A percentile compares a stretch with the other conserved stretches of the same genome.
Conservation (phyloP, 1,140 invertebrate genomes). For the Brachionus koreanus region DNA sequence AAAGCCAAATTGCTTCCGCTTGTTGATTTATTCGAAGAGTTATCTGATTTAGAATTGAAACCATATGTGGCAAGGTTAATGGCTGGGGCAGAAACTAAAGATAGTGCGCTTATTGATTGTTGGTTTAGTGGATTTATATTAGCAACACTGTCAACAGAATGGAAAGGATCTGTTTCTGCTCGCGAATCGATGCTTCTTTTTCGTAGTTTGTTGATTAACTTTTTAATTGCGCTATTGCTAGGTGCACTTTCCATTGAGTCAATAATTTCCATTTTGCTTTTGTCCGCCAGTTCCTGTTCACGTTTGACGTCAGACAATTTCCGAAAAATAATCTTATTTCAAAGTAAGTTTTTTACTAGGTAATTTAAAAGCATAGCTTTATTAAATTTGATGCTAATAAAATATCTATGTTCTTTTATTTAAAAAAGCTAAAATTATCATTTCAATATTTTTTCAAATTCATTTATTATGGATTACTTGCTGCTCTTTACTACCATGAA, state of each 20-base stretch:
- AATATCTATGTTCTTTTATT: no score
- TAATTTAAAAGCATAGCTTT: no score
- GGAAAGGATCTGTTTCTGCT: neutral
- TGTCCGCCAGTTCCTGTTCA: conserved; percentile 79
- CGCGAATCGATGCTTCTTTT: conserved; percentile 40
- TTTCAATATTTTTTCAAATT: no score
- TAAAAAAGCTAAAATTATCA: no score
- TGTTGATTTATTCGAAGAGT: neutral
- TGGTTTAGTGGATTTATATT: conserved; percentile 4
- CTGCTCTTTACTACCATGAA: no score
- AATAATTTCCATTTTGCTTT: conserved; percentile 8
- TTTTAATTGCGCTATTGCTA: conserved; percentile 35
- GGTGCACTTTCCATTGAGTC: neutral
- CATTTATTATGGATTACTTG: no score
- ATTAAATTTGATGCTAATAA: no score
- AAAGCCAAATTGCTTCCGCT: conserved; percentile 4
- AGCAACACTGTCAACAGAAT: neutral
- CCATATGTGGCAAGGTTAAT: conserved; percentile 9
- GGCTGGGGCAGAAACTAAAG: conserved; percentile 7
- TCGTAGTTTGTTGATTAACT: neutral
- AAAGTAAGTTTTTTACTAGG: no score
- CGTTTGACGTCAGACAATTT: conserved; percentile 96
- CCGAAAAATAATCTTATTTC: conserved; percentile 80
- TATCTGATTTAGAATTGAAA: neutral
- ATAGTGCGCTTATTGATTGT: conserved; percentile 20